phyloP scores from a whole-genome alignment of 2,797 vertebrate species.

The Staurois parvus region DNA sequence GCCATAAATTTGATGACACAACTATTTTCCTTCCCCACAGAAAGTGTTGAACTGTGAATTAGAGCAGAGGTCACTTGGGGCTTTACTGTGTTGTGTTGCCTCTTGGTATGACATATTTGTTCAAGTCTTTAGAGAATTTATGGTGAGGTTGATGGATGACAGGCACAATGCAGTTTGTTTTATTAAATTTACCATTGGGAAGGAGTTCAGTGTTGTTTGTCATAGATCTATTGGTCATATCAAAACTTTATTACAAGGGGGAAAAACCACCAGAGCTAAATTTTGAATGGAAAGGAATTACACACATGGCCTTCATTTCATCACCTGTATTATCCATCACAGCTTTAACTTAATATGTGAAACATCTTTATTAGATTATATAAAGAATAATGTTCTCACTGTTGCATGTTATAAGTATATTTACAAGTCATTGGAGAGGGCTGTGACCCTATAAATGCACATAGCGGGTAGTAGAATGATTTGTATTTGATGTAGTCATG shows the following conservation, averaged over 20 bases:
- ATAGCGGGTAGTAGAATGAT: neutral
- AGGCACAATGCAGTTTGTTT: conserved; percentile 57
- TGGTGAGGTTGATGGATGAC: conserved; percentile 56
- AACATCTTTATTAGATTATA: conserved; percentile 15
- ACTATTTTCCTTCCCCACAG: conserved; percentile 45
- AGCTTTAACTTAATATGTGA: conserved; percentile 21
- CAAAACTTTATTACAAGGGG: conserved; percentile 44
- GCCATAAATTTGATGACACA: conserved; percentile 54
- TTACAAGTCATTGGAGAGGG: conserved; percentile 22
- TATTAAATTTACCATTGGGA: conserved; percentile 61
- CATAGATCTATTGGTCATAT: conserved; percentile 58
- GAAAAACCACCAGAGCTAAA: conserved; percentile 13
- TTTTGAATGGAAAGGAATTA: conserved; percentile 11
- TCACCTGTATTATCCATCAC: neutral
- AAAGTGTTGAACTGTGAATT: conserved; percentile 57
- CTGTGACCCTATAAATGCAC: conserved; percentile 10
- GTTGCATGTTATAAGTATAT: conserved; percentile 10
- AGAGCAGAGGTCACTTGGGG: conserved; percentile 46
- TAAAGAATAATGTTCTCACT: conserved; percentile 12
- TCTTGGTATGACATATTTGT: conserved; percentile 54
- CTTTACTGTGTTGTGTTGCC: conserved; percentile 39
- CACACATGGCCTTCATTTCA: neutral
- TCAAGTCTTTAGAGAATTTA: conserved; percentile 46
- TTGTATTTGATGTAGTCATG: neutral
- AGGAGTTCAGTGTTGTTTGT: conserved; percentile 42